Conservation (phyloP, 1,140 invertebrate genomes). For the Stratiolaelaps scimitus region DNA sequence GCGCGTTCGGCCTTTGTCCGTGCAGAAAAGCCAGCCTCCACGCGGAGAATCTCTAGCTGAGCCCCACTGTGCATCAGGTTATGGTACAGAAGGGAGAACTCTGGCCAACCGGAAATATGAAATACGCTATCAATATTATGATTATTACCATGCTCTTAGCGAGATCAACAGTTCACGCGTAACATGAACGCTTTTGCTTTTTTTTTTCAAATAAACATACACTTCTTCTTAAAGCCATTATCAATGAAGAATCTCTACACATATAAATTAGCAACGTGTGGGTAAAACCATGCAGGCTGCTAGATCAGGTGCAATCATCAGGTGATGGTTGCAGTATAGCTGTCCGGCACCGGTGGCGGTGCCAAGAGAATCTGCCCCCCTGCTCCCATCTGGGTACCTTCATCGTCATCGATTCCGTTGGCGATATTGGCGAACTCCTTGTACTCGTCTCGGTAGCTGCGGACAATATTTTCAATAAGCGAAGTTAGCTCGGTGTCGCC, state of each 20-base stretch:
- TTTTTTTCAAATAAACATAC: too few relatives aligned
- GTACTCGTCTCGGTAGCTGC: slow-evolving; percentile 23
- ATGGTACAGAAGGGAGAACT: slow-evolving; percentile 20
- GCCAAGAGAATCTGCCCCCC: background rate
- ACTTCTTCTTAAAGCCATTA: too few relatives aligned
- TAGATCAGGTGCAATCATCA: too few relatives aligned
- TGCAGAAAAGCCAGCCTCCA: slow-evolving; percentile 6
- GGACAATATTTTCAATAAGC: background rate
- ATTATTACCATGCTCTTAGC: too few relatives aligned
- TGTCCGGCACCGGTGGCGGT: too few relatives aligned
- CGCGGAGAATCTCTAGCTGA: background rate
- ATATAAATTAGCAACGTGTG: too few relatives aligned
- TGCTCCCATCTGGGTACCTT: background rate
- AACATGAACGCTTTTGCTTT: too few relatives aligned
- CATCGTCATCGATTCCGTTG: background rate
- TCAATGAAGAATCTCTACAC: too few relatives aligned
- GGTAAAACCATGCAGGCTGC: too few relatives aligned
- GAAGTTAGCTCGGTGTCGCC: background rate
- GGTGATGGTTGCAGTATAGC: too few relatives aligned
- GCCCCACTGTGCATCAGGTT: slow-evolving; percentile 18
- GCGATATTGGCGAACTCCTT: slow-evolving; percentile 10
- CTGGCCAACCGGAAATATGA: background rate
- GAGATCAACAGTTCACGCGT: too few relatives aligned
- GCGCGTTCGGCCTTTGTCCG: background rate
- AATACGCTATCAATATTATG: too few relatives aligned